phyloP scores from a whole-genome alignment of 1,140 invertebrate species.

The Cataglyphis hispanica region DNA sequence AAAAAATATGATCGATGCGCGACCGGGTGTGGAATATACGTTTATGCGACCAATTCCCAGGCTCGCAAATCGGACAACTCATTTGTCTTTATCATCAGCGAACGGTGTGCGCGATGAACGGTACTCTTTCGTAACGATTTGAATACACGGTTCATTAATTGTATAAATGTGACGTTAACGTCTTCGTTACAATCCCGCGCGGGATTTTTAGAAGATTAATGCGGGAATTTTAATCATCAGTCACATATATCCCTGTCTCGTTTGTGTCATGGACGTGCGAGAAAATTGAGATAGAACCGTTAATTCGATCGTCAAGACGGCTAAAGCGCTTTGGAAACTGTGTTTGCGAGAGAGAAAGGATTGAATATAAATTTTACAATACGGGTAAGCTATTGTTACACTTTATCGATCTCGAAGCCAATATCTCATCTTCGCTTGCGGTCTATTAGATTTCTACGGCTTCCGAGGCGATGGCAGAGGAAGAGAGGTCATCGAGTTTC shows the following conservation, averaged over 20 bases:
- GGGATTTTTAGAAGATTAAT: conserved; percentile 5
- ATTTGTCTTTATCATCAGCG: conserved; percentile 72
- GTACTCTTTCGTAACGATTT: background rate
- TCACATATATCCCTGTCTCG: background rate
- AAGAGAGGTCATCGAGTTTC: background rate
- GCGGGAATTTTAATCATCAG: background rate
- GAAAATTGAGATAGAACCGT: conserved; percentile 18
- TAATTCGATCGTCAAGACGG: conserved; percentile 71
- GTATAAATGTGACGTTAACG: conserved; percentile 46
- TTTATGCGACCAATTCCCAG: conserved; percentile 34
- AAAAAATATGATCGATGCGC: conserved; percentile 55
- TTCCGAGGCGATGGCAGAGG: conserved; percentile 63
- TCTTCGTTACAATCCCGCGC: background rate
- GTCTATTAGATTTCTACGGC: conserved; percentile 83
- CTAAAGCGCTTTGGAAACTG: conserved; percentile 4
- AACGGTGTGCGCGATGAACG: conserved; percentile 26
- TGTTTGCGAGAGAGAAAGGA: background rate
- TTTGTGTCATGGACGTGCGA: background rate
- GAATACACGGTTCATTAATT: conserved; percentile 50
- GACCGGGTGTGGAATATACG: conserved; percentile 24
- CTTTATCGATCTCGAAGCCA: conserved; percentile 76
- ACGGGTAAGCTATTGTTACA: conserved; percentile 64
- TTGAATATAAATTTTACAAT: conserved; percentile 59
- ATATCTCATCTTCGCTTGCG: conserved; percentile 81
- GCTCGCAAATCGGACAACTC: conserved; percentile 63